Evolutionary conservation across 92 coral and sea anemone genomes (phyloP).

Genomic region (Palythoa grandis): DNA sequence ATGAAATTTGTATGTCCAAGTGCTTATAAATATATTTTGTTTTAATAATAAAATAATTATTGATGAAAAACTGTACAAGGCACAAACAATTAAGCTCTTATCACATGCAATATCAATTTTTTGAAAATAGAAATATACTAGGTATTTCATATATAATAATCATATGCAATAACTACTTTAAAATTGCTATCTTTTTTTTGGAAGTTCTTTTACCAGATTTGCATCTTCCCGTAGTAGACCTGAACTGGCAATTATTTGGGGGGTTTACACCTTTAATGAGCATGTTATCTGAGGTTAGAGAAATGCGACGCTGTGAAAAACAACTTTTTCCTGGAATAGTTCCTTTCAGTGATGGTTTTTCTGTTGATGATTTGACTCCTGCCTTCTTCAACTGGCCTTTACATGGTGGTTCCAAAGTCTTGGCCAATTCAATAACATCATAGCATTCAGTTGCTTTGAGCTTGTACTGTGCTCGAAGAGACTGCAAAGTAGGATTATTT

Average conservation of each 20-base stretch:
- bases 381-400: constrained; percentile 53
- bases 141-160: no score
- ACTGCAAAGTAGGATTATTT: constrained; percentile 42
- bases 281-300: constrained; percentile 81
- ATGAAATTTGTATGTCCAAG: no score
- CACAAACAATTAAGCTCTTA: no score
- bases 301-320: constrained; percentile 83
- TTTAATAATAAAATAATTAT: no score
- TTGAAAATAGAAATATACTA: no score
- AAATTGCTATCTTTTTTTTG: constrained; percentile 50
- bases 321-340: constrained; percentile 84
- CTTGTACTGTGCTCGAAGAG: constrained; percentile 74
- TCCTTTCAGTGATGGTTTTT: constrained; percentile 69
- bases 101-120: no score
- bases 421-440: constrained; percentile 82
- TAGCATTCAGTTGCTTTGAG: constrained; percentile 86
- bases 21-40: no score
- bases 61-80: no score
- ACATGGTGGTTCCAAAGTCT: constrained; percentile 81
- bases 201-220: constrained; percentile 68
- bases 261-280: constrained; percentile 70
- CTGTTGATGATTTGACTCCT: constrained; percentile 34
- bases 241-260: constrained; percentile 35
- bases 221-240: constrained; percentile 51
- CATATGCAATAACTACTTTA: no score